Conservation (phyloP, 2,888 invertebrate species). For the Sympetrum striolatum region DNA sequence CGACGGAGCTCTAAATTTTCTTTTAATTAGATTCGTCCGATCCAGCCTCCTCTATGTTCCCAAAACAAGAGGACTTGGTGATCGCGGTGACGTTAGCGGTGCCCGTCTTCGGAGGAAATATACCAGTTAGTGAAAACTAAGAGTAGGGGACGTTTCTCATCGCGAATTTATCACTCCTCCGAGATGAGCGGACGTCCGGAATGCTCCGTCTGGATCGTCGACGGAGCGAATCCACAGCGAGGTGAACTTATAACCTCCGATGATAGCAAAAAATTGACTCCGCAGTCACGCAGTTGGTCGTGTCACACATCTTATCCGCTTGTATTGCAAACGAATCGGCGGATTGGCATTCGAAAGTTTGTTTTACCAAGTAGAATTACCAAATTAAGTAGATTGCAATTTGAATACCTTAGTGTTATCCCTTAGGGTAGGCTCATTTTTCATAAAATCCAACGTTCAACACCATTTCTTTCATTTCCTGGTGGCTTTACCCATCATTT, state of each 20-base stretch:
- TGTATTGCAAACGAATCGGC: not conserved
- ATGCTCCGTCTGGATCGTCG: not conserved
- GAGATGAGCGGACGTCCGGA: not conserved
- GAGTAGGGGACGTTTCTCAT: not conserved
- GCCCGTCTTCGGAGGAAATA: not conserved
- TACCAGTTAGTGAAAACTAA: not conserved
- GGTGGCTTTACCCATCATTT: too few species aligned
- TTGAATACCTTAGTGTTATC: too few species aligned
- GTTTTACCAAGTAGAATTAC: too few species aligned
- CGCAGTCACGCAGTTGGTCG: too few species aligned
- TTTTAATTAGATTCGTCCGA: not conserved
- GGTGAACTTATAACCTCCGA: not conserved
- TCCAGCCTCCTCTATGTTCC: not conserved
- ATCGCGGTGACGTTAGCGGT: not conserved
- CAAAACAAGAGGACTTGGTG: not conserved
- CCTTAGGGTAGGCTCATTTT: too few species aligned
- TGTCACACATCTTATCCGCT: not conserved
- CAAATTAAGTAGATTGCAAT: too few species aligned
- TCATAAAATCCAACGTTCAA: too few species aligned
- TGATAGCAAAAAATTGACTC: too few species aligned
- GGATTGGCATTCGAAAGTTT: not conserved
- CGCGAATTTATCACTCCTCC: not conserved
- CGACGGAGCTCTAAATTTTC: not conserved
- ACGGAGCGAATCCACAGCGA: not conserved
- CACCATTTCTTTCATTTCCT: too few species aligned